Base-by-base conservation (phyloP, 2,797 vertebrate genomes). In the Darevskia nairensis region DNA sequence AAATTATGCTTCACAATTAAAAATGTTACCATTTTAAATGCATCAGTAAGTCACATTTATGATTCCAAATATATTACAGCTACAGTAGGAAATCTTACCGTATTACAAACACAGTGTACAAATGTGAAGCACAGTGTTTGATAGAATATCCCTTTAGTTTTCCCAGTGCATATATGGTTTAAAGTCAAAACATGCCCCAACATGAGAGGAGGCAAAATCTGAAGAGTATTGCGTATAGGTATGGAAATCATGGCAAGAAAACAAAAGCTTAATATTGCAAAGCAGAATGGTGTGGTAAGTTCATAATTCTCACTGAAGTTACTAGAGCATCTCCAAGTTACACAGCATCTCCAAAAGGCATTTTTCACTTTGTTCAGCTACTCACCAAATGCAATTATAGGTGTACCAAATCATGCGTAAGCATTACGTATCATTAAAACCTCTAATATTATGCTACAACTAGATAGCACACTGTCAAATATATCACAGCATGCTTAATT, bases 41-140 rank as follows among this genome's bases (percentile, higher is more conserved):
- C 93, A 95, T 92, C 92, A 92, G 91, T 93, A 94, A 83, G 93
- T 95, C 94, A 93, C 91, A 79, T 95, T 94, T 92, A 92, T 84
- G 92, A 95, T 82, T 95, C 85, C 92, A 93, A 95, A 95, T 93
- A 94, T 83, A 92, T 89, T 95, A 90, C 39, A 94, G 92, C 95
- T 89, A 94, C 96, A 96, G 96, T 94, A 96, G 95, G 91, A 92
- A 90, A 85, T 84, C 94, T 96, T 94, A 8, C 95, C 93, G 95
- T n/a, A 93, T 94, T 86, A 71, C 93, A 90, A 55, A 90, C 94
- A 95, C 96, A 97, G 97, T 96, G 96, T 95, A 86, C 94, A 89
- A 84, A 94, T 82, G 88, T 92, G 94, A 95, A 96, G 96, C 97
- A 97, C 97, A 96, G 97, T 96, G 97, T 91, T 95, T 76, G 89